phyloP scores from a whole-genome alignment of 2,888 invertebrate genomes.

The Epistrophe eligans region DNA sequence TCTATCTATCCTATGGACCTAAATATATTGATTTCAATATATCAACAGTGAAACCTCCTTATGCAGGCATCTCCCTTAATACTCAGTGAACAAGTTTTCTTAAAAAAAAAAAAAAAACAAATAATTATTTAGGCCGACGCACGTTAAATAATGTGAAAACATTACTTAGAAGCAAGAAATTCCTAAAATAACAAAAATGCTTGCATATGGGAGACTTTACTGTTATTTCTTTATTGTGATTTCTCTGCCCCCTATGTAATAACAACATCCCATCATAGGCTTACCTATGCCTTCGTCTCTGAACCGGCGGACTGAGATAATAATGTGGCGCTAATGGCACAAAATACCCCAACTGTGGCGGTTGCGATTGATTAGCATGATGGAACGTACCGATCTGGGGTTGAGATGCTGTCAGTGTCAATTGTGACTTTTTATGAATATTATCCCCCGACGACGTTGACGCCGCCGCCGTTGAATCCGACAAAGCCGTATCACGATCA shows the following conservation, averaged over 20 bases:
- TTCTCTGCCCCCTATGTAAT: neutral
- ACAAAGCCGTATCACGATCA: constrained; percentile 75
- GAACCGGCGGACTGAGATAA: constrained; percentile 83
- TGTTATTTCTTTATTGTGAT: neutral
- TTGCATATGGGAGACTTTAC: neutral
- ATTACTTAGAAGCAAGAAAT: too few relatives aligned
- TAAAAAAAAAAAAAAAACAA: too few relatives aligned
- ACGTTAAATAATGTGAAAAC: too few relatives aligned
- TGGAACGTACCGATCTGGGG: constrained; percentile 80
- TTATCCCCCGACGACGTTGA: constrained; percentile 80
- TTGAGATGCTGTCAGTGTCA: constrained; percentile 77
- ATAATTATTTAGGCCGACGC: too few relatives aligned
- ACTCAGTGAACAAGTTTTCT: too few relatives aligned
- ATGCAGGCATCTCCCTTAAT: too few relatives aligned
- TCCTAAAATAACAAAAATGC: too few relatives aligned
- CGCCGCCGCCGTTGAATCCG: constrained; percentile 78
- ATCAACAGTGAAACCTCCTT: constrained; percentile 23
- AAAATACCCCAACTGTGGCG: constrained; percentile 86
- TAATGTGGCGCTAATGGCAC: constrained; percentile 85
- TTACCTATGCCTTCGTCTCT: constrained; percentile 81
- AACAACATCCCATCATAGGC: constrained; percentile 7
- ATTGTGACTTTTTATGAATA: constrained; percentile 77
- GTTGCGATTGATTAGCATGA: constrained; percentile 76
- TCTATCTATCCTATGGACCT: neutral
- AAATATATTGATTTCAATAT: constrained; percentile 53